Evolutionary conservation across 2,888 invertebrate species (phyloP).

Genomic region (Platycheirus albimanus): DNA sequence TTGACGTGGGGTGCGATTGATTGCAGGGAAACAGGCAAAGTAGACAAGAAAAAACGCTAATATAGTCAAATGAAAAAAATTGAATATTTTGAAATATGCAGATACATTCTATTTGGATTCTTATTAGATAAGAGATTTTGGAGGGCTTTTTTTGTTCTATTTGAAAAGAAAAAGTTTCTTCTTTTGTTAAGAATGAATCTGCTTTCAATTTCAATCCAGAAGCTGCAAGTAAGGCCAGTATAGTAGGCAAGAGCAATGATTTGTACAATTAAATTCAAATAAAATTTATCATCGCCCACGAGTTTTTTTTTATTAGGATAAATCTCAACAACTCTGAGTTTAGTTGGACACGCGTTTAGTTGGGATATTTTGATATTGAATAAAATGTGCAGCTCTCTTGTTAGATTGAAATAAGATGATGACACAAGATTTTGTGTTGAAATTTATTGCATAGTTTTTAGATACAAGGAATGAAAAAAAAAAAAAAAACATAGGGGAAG

Average conservation of each 20-base stretch:
- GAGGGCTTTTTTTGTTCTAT: too few relatives aligned
- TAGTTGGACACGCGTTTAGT: too few relatives aligned
- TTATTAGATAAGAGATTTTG: too few relatives aligned
- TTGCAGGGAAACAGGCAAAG: neutral
- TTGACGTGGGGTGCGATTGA: neutral
- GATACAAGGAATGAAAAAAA: constrained; percentile 33
- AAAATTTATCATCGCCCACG: constrained; percentile 37
- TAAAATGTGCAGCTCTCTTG: constrained; percentile 28
- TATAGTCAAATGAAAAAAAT: too few relatives aligned
- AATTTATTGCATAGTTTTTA: constrained; percentile 72
- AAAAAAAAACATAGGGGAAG: constrained; percentile 49
- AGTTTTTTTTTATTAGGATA: neutral
- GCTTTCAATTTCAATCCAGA: constrained; percentile 22
- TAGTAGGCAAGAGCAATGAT: constrained; percentile 36
- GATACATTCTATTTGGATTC: too few relatives aligned
- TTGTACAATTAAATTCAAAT: constrained; percentile 59
- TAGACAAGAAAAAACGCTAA: neutral
- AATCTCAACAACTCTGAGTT: constrained; percentile 19
- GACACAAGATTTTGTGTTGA: constrained; percentile 37
- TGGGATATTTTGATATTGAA: constrained; percentile 18
- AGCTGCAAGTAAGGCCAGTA: constrained; percentile 10
- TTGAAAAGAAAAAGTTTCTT: too few relatives aligned
- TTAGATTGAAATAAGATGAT: constrained; percentile 12
- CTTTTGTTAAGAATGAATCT: too few relatives aligned
- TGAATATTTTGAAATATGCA: too few relatives aligned